Conservation (phyloP, 2,888 invertebrate genomes). For the Ernsta delagoae region DNA sequence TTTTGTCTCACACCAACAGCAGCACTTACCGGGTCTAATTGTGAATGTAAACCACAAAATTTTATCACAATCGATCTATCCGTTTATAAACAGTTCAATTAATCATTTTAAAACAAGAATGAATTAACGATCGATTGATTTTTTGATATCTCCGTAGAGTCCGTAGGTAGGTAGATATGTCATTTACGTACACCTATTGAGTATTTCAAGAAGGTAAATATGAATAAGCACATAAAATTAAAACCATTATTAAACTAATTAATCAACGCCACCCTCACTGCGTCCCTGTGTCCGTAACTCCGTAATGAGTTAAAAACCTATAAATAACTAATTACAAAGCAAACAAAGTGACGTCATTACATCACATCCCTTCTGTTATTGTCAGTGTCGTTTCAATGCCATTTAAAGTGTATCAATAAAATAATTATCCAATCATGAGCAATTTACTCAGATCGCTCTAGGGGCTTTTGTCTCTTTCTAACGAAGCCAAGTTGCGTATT, state of each 20-base stretch:
- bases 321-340: slow-evolving; percentile 1
- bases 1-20: too few species aligned
- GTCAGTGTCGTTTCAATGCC: slow-evolving; percentile 55
- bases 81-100: too few species aligned
- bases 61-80: too few species aligned
- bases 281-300: not conserved
- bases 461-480: slow-evolving; percentile 50
- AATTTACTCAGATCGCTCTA: slow-evolving; percentile 76
- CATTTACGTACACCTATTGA: too few species aligned
- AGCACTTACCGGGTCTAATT: too few species aligned
- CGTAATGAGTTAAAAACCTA: slow-evolving; percentile 1
- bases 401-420: slow-evolving; percentile 81
- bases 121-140: too few species aligned
- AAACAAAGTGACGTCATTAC: slow-evolving; percentile 22
- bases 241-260: not conserved
- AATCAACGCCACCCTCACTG: not conserved
- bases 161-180: too few species aligned
- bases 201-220: too few species aligned
- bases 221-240: not conserved
- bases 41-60: too few species aligned
- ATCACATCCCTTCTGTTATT: slow-evolving; percentile 42
- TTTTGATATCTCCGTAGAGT: too few species aligned
- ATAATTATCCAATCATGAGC: slow-evolving; percentile 83
- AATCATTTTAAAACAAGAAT: too few species aligned
- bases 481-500: slow-evolving; percentile 36